Evolutionary conservation across 2,113 vertebrate species (phyloP).

Genomic region (Aspiorhynchus laticeps): DNA sequence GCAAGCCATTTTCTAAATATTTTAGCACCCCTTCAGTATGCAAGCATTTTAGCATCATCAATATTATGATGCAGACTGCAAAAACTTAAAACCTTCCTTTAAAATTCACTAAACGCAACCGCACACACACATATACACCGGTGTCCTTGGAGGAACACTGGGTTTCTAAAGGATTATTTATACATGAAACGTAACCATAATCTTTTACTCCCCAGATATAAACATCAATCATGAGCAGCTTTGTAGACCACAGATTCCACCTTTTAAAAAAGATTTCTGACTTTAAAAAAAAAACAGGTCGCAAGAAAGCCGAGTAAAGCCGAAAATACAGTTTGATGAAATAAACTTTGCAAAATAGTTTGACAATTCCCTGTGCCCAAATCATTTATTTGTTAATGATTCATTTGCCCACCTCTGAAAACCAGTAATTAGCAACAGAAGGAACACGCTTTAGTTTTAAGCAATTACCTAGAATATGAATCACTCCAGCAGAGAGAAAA

Average conservation of each 20-base stretch:
- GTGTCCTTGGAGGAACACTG: neutral
- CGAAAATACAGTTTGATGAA: neutral
- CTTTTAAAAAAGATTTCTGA: neutral
- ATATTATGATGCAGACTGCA: neutral
- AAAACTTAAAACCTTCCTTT: slow-evolving; percentile 3
- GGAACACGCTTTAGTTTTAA: slow-evolving; percentile 47
- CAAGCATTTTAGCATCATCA: neutral
- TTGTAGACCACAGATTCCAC: neutral
- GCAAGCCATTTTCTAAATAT: neutral
- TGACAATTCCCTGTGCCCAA: neutral
- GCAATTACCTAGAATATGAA: slow-evolving; percentile 50
- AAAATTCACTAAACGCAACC: neutral
- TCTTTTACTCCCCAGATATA: slow-evolving; percentile 14
- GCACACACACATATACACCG: neutral
- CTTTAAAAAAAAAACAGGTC: neutral
- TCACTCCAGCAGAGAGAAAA: slow-evolving; percentile 32
- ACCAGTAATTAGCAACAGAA: slow-evolving; percentile 46
- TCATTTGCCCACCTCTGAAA: slow-evolving; percentile 27
- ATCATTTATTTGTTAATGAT: neutral
- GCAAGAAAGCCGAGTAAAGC: neutral
- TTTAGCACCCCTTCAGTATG: neutral
- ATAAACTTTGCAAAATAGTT: slow-evolving; percentile 13
- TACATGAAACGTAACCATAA: slow-evolving; percentile 10
- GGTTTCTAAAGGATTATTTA: slow-evolving; percentile 7
- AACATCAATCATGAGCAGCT: slow-evolving; percentile 18